Evolutionary conservation across 92 coral and sea anemone species (phyloP), one percentile per base, ranked within the genome.

Genomic region (Nematostella vectensis): DNA sequence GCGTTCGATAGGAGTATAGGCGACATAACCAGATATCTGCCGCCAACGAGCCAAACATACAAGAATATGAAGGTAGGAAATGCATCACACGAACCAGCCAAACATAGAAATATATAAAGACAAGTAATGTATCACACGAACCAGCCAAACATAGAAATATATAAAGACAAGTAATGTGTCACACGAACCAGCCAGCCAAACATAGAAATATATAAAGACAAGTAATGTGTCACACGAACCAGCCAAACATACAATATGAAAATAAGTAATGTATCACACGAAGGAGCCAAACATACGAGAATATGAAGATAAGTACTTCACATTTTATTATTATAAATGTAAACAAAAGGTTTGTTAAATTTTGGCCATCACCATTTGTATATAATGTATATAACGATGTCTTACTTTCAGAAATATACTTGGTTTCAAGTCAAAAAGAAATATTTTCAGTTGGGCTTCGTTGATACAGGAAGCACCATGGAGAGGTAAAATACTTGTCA

Each of bases 401-500:
- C 26, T 53, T 13, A 31, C 25, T 71, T 24, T 11, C 31, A 89
- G 94, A 85, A 89, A 63, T 89, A 85, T 30, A 21, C 84, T 19
- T 15, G 52, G 44, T 61, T 77, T 33, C 88, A 72, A 67, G 65
- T 69, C 6, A 55, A 20, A 25, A 56, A 68, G 24, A 68, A 49
- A 61, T 80, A 80, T 48, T n/a, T 52, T 3, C 51, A 51, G 16
- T 77, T 83, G 50, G 87, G 87, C 1, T 83, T 83, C 48, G 33
- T 24, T 4, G 79, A 81, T 59, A 44, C 51, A n/a, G 94, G 83
- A 31, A 33, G 51, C 39, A 81, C 73, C 53, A 50, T 74, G 13
- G 83, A 79, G 22, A 79, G 38, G 94, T 70, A 48, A 78, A 69
- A n/a, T n/a, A n/a, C n/a, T n/a, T n/a, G n/a, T n/a, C n/a, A n/a